These are phyloP conservation scores for Eunapius fragilis DNA, from an alignment of 37 sponge, comb jelly and placozoan genomes.

Conservation along the genomic window DNA sequence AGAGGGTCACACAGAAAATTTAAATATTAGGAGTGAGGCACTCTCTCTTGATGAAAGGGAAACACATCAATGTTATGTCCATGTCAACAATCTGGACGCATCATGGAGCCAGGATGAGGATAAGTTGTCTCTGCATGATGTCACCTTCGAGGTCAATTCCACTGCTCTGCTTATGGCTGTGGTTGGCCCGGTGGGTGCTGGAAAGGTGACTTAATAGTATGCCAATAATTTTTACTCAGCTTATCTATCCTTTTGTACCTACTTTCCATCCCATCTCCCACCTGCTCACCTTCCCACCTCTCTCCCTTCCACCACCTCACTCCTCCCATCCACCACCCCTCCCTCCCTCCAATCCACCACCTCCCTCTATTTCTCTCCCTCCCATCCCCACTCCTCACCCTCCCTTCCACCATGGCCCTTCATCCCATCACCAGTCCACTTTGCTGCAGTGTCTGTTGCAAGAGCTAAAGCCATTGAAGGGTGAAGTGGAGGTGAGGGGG, in stretches of 20 bases:
- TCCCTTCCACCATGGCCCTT: too few species aligned
- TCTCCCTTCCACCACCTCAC: too few species aligned
- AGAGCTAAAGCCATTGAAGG: conserved; percentile 54
- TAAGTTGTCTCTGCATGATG: conserved; percentile 31
- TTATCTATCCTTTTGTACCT: neutral
- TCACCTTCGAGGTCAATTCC: conserved; percentile 36
- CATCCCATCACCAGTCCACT: conserved; percentile 58
- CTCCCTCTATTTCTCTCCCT: too few species aligned
- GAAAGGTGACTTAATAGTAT: conserved; percentile 49
- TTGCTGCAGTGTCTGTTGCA: conserved; percentile 60
- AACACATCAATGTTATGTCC: neutral
- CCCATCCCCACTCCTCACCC: neutral
- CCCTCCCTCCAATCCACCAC: too few species aligned
- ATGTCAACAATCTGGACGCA: conserved; percentile 1
- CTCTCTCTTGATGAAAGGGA: neutral
- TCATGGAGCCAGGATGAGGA: conserved; percentile 41
- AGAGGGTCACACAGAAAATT: too few species aligned
- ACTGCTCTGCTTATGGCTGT: conserved; percentile 50
- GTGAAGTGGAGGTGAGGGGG: conserved; percentile 49
- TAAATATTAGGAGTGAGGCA: neutral
- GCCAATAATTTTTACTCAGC: neutral
- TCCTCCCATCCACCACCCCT: conserved; percentile 46
- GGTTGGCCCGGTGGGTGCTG: conserved; percentile 75
- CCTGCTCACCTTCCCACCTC: neutral
- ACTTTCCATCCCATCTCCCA: neutral